phyloP scores from a whole-genome alignment of 2,113 vertebrate species.

The Hucho hucho region DNA sequence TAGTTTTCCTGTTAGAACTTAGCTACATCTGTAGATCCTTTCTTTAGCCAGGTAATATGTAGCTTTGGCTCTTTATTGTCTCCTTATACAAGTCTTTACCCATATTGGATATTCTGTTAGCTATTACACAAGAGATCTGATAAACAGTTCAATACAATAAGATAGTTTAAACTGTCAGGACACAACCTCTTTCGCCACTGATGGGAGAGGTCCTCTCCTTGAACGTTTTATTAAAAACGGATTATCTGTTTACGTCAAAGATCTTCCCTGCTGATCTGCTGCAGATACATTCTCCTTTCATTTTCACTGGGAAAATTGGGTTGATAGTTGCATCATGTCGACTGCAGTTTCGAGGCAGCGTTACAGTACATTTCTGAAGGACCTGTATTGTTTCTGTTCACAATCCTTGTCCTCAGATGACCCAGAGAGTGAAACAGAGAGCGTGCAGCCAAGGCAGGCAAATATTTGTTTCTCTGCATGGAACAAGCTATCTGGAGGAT shows the following conservation, averaged over 20 bases:
- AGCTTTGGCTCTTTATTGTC: too few species aligned
- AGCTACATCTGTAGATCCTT: too few species aligned
- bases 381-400: neutral
- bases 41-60: too few species aligned
- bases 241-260: neutral
- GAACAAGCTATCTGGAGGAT: neutral
- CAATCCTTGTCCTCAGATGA: neutral
- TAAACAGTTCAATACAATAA: too few species aligned
- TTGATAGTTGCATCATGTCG: neutral
- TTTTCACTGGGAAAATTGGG: neutral
- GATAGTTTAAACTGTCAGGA: too few species aligned
- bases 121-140: too few species aligned
- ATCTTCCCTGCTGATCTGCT: neutral
- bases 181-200: too few species aligned
- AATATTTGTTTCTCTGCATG: constrained; percentile 1
- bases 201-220: neutral
- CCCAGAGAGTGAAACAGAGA: neutral
- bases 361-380: neutral
- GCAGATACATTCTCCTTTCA: neutral
- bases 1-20: too few species aligned
- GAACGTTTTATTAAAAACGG: neutral
- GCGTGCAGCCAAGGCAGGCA: neutral
- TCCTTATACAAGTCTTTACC: too few species aligned
- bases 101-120: too few species aligned
- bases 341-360: neutral